A percentile compares a stretch with the other conserved stretches of the same genome.
Evolutionary conservation across 2,113 vertebrate genomes (phyloP).

Genomic region (Sphaerodactylus townsendi): DNA sequence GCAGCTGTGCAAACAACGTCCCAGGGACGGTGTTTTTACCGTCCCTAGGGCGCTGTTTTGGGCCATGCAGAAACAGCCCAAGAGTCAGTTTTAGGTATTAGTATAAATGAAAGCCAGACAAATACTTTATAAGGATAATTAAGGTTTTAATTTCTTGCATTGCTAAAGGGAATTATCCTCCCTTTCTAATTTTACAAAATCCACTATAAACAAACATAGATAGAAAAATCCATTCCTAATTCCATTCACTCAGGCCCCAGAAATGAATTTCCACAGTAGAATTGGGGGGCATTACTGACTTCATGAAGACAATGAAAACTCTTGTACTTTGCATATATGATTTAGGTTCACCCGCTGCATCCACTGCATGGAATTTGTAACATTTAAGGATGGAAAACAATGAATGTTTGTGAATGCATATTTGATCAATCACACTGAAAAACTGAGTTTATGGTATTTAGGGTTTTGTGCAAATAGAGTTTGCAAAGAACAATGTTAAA

Average conservation of each 20-base stretch:
- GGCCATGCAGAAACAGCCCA: too few relatives aligned
- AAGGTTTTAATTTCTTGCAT: background rate
- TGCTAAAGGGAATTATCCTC: constrained; percentile 8
- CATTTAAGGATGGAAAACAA: background rate
- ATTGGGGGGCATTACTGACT: background rate
- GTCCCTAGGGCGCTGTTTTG: too few relatives aligned
- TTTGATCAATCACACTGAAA: background rate
- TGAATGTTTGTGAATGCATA: background rate
- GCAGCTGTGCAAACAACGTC: too few relatives aligned
- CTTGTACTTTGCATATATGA: background rate
- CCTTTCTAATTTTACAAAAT: background rate
- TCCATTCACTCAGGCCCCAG: background rate
- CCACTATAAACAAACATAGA: background rate
- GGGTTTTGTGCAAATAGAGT: background rate
- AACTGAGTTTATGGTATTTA: background rate
- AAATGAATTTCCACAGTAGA: background rate
- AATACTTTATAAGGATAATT: constrained; percentile 1
- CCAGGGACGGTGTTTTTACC: too few relatives aligned
- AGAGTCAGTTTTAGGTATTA: background rate
- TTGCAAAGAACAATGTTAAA: background rate
- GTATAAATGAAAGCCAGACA: background rate
- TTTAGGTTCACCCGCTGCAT: background rate
- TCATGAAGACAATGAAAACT: background rate
- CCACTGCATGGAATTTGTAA: background rate
- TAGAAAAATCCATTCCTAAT: background rate